Evolutionary conservation across 1,140 invertebrate species (phyloP).

Genomic region (Macrobrachium nipponense): DNA sequence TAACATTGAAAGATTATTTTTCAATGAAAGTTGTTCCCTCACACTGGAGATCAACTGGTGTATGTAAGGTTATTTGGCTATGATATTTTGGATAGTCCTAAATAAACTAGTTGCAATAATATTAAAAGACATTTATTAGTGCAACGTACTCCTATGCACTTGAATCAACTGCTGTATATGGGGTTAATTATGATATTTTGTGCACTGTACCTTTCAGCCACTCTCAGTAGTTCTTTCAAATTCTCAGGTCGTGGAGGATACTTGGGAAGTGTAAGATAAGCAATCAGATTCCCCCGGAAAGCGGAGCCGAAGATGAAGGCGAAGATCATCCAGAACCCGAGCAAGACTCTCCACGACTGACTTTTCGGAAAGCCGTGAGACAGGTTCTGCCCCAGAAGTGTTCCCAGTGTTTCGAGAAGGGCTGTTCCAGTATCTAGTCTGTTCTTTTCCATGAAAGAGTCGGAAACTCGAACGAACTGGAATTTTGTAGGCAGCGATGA

Average conservation of each 20-base stretch:
- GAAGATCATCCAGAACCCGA: slow-evolving; percentile 23
- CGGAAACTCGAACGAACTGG: too few relatives aligned
- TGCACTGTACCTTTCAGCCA: background rate
- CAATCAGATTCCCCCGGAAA: slow-evolving; percentile 43
- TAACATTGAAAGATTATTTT: too few relatives aligned
- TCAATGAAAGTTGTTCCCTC: too few relatives aligned
- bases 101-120: too few relatives aligned
- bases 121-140: too few relatives aligned
- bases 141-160: too few relatives aligned
- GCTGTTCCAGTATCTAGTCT: background rate
- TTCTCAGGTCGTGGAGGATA: slow-evolving; percentile 38
- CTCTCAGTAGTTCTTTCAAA: slow-evolving; percentile 3
- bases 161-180: too few relatives aligned
- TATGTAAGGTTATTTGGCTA: too few relatives aligned
- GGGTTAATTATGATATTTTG: background rate
- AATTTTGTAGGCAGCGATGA: background rate
- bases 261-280: slow-evolving; percentile 44
- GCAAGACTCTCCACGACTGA: background rate
- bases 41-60: too few relatives aligned
- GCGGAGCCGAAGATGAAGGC: slow-evolving; percentile 16
- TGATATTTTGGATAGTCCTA: too few relatives aligned
- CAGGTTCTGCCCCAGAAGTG: slow-evolving; percentile 26
- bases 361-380: background rate
- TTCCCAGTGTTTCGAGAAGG: background rate
- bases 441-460: background rate